Percentiles rank a stretch among this genome's conserved stretches.
phyloP scores from a whole-genome alignment of 2,113 vertebrate species.

The Nycticryphes semicollaris region DNA sequence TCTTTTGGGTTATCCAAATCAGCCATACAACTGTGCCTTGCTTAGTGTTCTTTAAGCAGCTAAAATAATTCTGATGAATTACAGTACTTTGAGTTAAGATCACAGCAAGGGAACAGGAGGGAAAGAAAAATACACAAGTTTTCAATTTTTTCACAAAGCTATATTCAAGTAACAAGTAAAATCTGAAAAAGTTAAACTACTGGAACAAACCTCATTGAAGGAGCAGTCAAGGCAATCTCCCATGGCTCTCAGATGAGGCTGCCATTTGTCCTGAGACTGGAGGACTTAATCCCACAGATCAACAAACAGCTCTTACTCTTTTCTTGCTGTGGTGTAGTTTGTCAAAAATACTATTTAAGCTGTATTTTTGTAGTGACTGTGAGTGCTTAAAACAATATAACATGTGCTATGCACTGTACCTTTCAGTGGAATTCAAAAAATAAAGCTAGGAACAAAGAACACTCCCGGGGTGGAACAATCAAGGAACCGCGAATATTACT shows the following conservation, averaged over 20 bases:
- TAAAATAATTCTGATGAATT: background rate
- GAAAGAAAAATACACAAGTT: background rate
- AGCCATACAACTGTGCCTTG: background rate
- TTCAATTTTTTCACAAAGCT: background rate
- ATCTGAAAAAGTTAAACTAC: background rate
- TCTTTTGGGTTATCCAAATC: background rate
- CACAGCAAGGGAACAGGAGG: background rate
- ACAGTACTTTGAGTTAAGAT: background rate
- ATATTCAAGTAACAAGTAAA: background rate
- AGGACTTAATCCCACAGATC: background rate
- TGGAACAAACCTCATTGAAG: background rate
- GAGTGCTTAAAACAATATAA: background rate
- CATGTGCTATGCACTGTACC: background rate
- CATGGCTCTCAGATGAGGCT: background rate
- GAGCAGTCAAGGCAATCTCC: background rate
- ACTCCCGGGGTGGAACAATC: background rate
- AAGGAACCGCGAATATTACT: background rate
- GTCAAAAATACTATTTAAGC: background rate
- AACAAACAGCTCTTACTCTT: background rate
- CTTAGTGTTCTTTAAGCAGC: background rate
- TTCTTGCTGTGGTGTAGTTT: background rate
- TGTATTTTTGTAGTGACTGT: background rate
- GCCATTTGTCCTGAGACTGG: background rate
- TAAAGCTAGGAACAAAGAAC: background rate
- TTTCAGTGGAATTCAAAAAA: background rate